Base-by-base conservation (phyloP, 2,797 vertebrate species). In the Glyptemys insculpta region DNA sequence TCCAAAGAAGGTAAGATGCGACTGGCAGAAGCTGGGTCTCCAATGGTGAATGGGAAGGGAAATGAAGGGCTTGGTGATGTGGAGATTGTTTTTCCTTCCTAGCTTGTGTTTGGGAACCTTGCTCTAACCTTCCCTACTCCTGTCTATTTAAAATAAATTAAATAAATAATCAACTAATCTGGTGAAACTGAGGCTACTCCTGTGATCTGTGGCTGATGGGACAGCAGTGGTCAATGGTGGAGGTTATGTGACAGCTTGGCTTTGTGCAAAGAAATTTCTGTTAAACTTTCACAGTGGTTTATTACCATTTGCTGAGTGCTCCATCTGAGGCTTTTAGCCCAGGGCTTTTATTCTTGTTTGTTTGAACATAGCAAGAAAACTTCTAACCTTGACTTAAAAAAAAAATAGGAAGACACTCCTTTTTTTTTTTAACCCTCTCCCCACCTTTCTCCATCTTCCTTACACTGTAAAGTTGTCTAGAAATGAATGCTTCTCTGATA, bases 1-100 rank as follows among this genome's bases (percentile, higher is more conserved):
- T 91, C 97, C 83, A 89, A 88, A 97, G 97, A 98, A 99, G 99
- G 99, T 99, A 99, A 99, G 99, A 98, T 80, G 90, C 50, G 76
- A 80, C 94, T 94, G 92, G 57, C 84, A 89, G 92, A 62, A 92
- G 68, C 79, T 94, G 81, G 82, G 41, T 79, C 91, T 94, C 72
- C 88, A 76, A 79, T 79, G 93, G 81, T 94, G 87, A 90, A 87
- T 12, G 97, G 94, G 95, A 96, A 93, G 89, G 56, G 80, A 93
- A 93, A 76, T 25, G 25, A 91, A 96, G 82, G 87, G 95, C 88
- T 96, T 92, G 80, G 78, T 86, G 86, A n/a, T 65, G 11, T 31
- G 49, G 79, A 50, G 53, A 5, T 27, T n/a, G 88, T 81, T 15
- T n/a, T 72, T 44, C n/a, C 19, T 89, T 81, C 37, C 83, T 52